Conservation (phyloP, 1,140 invertebrate genomes). For the Panagrolaimus sp. region DNA sequence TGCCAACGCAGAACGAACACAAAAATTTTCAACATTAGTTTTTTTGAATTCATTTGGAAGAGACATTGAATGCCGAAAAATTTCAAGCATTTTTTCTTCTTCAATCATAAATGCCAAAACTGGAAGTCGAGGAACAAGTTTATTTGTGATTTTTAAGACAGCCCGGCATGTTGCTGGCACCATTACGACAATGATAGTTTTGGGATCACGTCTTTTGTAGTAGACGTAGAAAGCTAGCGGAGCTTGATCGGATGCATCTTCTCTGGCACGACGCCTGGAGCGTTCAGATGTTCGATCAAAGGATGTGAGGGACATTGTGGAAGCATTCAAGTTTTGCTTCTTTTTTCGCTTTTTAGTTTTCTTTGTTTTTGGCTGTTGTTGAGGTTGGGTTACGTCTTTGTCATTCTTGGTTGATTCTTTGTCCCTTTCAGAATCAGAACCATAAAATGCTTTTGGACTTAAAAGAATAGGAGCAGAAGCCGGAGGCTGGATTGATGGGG, state of each 20-base stretch:
- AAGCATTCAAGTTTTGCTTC: neutral
- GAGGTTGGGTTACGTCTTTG: neutral
- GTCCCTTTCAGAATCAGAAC: neutral
- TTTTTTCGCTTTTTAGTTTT: constrained; percentile 2
- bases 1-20: neutral
- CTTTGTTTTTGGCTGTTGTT: no score
- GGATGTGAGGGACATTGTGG: neutral
- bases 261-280: neutral
- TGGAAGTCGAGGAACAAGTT: neutral
- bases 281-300: neutral
- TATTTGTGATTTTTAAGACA: neutral
- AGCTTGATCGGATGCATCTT: neutral
- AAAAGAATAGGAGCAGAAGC: no score
- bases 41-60: neutral
- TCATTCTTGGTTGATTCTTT: neutral
- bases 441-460: no score
- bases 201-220: constrained; percentile 8
- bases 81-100: neutral
- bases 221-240: neutral
- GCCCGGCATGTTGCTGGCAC: constrained; percentile 3
- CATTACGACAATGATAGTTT: constrained; percentile 6
- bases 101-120: constrained; percentile 9
- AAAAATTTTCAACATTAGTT: neutral
- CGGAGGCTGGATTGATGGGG: neutral
- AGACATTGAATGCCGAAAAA: neutral